Evolutionary conservation across 1,140 invertebrate genomes (phyloP).

Genomic region (Penaeus vannamei): DNA sequence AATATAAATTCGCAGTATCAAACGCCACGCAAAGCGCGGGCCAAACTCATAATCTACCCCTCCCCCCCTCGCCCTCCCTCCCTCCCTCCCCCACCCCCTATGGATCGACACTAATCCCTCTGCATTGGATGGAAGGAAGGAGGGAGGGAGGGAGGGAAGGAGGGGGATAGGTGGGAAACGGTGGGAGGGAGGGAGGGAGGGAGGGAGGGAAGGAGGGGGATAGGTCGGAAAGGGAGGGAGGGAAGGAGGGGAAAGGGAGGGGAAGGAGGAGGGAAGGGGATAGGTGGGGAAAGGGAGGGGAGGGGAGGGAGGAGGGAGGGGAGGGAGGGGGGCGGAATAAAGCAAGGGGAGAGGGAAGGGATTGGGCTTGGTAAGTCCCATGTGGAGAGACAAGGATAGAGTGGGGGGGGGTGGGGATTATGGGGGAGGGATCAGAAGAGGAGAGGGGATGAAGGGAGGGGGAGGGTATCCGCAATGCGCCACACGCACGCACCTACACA

Average conservation of each 20-base stretch:
- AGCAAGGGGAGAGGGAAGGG: too few relatives aligned
- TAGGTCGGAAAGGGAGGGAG: background rate
- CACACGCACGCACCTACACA: too few relatives aligned
- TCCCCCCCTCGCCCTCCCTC: too few relatives aligned
- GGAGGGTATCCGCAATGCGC: background rate
- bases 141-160: background rate
- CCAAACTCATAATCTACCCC: too few relatives aligned
- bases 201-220: background rate
- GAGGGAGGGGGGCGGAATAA: background rate
- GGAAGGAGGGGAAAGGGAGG: background rate
- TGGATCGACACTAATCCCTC: too few relatives aligned
- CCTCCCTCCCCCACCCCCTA: too few relatives aligned
- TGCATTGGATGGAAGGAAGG: background rate
- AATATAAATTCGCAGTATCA: too few relatives aligned
- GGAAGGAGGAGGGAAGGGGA: background rate
- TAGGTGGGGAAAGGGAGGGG: background rate
- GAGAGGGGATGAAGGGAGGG: background rate
- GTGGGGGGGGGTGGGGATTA: background rate
- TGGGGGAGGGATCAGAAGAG: too few relatives aligned
- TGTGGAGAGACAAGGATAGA: background rate
- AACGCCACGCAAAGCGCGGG: too few relatives aligned
- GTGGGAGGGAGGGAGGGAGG: background rate
- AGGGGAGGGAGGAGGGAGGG: constrained; percentile 18
- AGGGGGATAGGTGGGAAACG: background rate
- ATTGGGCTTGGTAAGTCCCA: too few relatives aligned